Base-by-base conservation (phyloP, 2,113 vertebrate genomes). In the Coturnix japonica region DNA sequence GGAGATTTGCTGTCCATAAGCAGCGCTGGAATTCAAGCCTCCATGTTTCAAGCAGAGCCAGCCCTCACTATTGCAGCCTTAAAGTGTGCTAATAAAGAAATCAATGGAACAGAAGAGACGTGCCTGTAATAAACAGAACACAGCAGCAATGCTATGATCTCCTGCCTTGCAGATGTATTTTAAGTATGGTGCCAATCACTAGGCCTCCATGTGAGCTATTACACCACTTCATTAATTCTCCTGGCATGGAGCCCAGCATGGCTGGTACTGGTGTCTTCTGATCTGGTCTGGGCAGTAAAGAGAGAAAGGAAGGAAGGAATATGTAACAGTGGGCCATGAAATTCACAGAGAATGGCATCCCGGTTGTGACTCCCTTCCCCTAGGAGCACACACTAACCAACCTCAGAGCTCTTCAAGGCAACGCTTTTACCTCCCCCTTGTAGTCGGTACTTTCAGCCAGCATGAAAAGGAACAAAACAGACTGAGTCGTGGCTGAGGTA, bases 221-320 rank as follows among this genome's bases (percentile, higher is more conserved):
- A 96, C 93, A 95, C 92, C 95, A 96, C 96, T 95, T 96, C 95
- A 96, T 97, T 97, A 97, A 94, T 97, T 97, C 93, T 96, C 94
- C 87, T 96, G 96, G 97, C 96, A 87, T 87, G 91, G 51, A 91
- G 94, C 96, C 93, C 94, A 91, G 92, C 89, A n/a, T 85, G 81
- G 86, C 72, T 89, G 91, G 59, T 96, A 61, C 69, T 90, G 92
- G 89, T 91, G 85, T 89, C 66, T 85, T 97, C 84, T 93, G 91
- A 94, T 95, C 85, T 80, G 87, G 85, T 94, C 88, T 94, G 57
- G 57, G 26, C n/a, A 61, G 71, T 39, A 69, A 93, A 73, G 47
- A 60, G 61, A 92, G 73, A 56, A 51, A 91, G 73, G 61, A 46
- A 85, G 66, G 77, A 82, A 95, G 86, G 54, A 83, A 47, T 39